Conservation (phyloP, 1,140 invertebrate species). For the Diorhabda elongata region DNA sequence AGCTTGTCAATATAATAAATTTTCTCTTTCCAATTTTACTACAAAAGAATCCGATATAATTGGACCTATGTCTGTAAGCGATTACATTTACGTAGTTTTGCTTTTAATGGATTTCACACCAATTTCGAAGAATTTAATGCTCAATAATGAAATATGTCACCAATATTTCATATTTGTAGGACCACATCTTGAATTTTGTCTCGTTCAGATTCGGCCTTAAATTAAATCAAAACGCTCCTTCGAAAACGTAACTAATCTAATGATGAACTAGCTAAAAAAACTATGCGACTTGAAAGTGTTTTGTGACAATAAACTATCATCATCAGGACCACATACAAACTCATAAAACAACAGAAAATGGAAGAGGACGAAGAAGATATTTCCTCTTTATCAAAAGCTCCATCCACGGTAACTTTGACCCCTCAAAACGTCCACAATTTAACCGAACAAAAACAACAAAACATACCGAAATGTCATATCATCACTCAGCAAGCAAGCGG, state of each 20-base stretch:
- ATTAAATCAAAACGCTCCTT: background rate
- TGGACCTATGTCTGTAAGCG: too few species aligned
- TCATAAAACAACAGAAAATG: constrained; percentile 44
- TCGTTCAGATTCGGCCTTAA: background rate
- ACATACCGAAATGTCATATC: constrained; percentile 46
- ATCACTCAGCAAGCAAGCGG: constrained; percentile 49
- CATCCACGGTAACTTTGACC: constrained; percentile 41
- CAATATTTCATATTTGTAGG: too few species aligned
- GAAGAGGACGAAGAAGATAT: constrained; percentile 56
- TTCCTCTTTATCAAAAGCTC: constrained; percentile 39
- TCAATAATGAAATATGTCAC: too few species aligned
- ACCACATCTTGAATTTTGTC: background rate
- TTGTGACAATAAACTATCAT: constrained; percentile 7
- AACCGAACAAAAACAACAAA: constrained; percentile 18
- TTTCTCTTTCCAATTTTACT: too few species aligned
- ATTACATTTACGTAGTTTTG: too few species aligned
- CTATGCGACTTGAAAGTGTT: background rate
- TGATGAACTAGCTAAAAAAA: background rate
- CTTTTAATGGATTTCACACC: too few species aligned
- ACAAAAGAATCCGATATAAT: too few species aligned
- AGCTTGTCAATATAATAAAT: too few species aligned
- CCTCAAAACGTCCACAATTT: constrained; percentile 34
- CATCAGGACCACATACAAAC: constrained; percentile 7
- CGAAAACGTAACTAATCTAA: background rate
- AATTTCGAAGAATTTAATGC: too few species aligned